A percentile compares a stretch with the other conserved stretches of the same genome.
phyloP scores from a whole-genome alignment of 2,113 vertebrate species.

The Oreochromis niloticus region DNA sequence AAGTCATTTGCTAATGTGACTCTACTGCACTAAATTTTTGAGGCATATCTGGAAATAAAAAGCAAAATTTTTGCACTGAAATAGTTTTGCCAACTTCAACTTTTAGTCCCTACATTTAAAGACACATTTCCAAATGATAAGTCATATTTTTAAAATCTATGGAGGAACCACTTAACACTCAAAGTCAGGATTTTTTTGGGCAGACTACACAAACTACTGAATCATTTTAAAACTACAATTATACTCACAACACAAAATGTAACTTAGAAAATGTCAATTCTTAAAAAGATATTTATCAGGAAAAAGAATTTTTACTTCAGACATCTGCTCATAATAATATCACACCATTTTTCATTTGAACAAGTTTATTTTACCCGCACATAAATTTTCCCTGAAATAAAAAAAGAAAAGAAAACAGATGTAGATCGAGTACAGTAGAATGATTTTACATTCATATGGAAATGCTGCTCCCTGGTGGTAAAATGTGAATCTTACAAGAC shows the following conservation, averaged over 20 bases:
- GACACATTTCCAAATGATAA: neutral
- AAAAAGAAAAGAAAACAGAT: slow-evolving; percentile 48
- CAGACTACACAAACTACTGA: neutral
- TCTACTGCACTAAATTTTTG: neutral
- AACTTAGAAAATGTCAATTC: neutral
- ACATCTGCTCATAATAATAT: neutral
- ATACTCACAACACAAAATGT: neutral
- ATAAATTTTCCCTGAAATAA: slow-evolving; percentile 55
- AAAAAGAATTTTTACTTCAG: neutral
- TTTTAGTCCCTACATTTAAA: neutral
- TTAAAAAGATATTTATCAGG: neutral
- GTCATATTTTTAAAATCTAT: neutral
- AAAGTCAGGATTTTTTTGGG: neutral
- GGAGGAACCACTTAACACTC: neutral
- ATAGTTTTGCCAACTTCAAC: neutral
- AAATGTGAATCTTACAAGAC: neutral
- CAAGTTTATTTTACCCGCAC: slow-evolving; percentile 49
- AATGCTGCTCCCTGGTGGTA: slow-evolving; percentile 61
- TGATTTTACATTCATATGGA: slow-evolving; percentile 45
- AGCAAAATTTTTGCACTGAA: neutral
- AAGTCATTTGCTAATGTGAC: neutral
- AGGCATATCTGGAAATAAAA: neutral
- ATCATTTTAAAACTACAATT: neutral
- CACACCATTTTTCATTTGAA: slow-evolving; percentile 17
- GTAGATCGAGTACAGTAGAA: slow-evolving; percentile 22